These are phyloP conservation scores for Holothuria scabra DNA, from an alignment of 53 echinoderm and acorn worm species.

Conservation along the genomic window DNA sequence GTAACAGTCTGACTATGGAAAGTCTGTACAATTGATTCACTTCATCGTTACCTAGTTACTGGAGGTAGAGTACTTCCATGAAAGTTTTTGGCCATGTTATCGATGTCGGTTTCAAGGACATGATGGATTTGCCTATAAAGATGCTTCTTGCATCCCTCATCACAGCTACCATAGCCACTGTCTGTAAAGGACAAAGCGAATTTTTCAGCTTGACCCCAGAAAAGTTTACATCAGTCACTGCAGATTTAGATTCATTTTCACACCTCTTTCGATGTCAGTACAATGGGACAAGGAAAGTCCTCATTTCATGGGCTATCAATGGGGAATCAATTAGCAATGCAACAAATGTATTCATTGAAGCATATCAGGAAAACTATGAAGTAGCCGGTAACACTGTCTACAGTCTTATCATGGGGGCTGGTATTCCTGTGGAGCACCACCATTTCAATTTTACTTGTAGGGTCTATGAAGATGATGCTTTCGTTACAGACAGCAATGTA, in stretches of 20 bases:
- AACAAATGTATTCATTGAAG: slow-evolving; percentile 30
- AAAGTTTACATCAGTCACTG: too few species aligned
- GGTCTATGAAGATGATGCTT: not conserved
- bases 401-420: not conserved
- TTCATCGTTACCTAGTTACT: too few species aligned
- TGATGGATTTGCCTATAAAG: slow-evolving; percentile 3
- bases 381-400: not conserved
- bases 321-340: slow-evolving; percentile 9
- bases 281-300: not conserved
- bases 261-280: too few species aligned
- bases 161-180: not conserved
- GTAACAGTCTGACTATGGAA: too few species aligned
- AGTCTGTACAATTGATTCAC: too few species aligned
- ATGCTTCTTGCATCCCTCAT: slow-evolving; percentile 22
- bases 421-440: not conserved
- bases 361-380: slow-evolving; percentile 1
- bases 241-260: too few species aligned
- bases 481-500: slow-evolving; percentile 1
- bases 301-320: slow-evolving; percentile 27
- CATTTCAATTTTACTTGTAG: slow-evolving; percentile 19
- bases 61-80: too few species aligned
- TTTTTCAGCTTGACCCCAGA: too few species aligned
- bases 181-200: slow-evolving; percentile 2
- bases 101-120: not conserved
- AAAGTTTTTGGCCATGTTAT: too few species aligned